Conservation (phyloP, 2,888 invertebrate genomes). For the Leucophenga montana region DNA sequence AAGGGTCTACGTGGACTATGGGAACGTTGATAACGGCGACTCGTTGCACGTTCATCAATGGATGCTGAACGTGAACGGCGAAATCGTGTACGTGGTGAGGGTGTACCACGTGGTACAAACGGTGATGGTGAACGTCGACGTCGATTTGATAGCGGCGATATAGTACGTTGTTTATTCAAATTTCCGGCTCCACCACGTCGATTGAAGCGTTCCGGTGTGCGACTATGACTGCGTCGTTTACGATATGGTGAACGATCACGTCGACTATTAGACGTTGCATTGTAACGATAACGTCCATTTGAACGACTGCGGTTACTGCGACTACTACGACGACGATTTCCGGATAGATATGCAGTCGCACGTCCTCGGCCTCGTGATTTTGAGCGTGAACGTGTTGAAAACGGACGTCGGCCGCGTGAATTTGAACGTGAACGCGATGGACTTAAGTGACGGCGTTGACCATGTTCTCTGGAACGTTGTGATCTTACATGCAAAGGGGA, state of each 20-base stretch:
- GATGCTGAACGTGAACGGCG: constrained; percentile 59
- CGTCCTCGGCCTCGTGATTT: constrained; percentile 72
- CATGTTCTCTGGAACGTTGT: constrained; percentile 40
- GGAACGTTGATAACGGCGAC: constrained; percentile 74
- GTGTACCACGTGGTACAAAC: constrained; percentile 74
- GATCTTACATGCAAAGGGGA: constrained; percentile 42
- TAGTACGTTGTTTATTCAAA: constrained; percentile 59
- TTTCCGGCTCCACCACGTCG: constrained; percentile 11
- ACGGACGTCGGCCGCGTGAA: constrained; percentile 12
- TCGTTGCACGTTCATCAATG: constrained; percentile 69
- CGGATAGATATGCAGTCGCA: constrained; percentile 51
- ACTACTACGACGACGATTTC: constrained; percentile 42
- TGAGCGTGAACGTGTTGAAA: constrained; percentile 36
- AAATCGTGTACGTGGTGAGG: constrained; percentile 56
- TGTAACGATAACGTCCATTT: constrained; percentile 31
- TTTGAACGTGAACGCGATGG: constrained; percentile 70
- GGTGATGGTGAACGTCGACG: constrained; percentile 74
- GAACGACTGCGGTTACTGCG: constrained; percentile 41
- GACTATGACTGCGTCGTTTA: constrained; percentile 10
- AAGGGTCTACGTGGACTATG: constrained; percentile 68
- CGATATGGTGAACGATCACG: constrained; percentile 39
- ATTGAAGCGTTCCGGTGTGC: background rate
- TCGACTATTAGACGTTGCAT: background rate
- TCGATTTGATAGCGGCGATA: constrained; percentile 67
- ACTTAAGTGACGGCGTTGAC: constrained; percentile 68